Evolutionary conservation across 92 coral and sea anemone genomes (phyloP).

Genomic region (Palythoa grandiflora): DNA sequence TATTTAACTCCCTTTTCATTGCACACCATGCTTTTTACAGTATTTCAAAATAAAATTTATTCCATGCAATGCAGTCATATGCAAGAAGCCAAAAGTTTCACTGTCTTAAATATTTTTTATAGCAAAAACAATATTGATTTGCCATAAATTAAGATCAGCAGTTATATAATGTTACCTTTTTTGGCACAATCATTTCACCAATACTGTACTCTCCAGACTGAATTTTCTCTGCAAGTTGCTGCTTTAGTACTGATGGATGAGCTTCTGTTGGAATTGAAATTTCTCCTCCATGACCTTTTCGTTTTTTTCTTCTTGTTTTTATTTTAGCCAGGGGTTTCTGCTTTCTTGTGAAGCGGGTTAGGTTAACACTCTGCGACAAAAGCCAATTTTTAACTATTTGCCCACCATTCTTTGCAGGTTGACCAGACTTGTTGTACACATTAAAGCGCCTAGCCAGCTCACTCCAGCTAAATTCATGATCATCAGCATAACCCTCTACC

Average conservation of each 20-base stretch:
- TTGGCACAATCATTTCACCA: constrained; percentile 69
- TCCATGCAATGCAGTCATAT: not conserved
- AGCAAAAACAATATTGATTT: not conserved
- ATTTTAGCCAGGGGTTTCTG: not conserved
- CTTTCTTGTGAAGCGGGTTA: constrained; percentile 55
- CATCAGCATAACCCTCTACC: constrained; percentile 53
- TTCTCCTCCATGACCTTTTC: constrained; percentile 71
- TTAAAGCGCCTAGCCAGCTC: constrained; percentile 52
- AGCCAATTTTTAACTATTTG: constrained; percentile 62
- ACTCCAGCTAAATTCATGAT: constrained; percentile 52
- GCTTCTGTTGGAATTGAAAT: constrained; percentile 65
- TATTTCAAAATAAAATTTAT: not conserved
- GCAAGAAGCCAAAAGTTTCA: not conserved
- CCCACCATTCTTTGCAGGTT: not conserved
- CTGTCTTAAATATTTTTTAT: not conserved
- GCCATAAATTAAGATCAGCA: not conserved
- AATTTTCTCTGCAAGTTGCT: constrained; percentile 56
- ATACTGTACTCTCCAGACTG: constrained; percentile 48
- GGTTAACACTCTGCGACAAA: constrained; percentile 43
- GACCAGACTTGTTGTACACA: constrained; percentile 53
- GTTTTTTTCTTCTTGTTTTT: constrained; percentile 60
- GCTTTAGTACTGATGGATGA: constrained; percentile 33
- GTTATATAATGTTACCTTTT: constrained; percentile 52
- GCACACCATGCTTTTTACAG: not conserved
- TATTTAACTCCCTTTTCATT: not conserved